Percentiles rank a stretch among this genome's conserved stretches.
These are phyloP conservation scores for Gastrophryne carolinensis DNA, from an alignment of 2,797 vertebrate species.

Conservation along the genomic window DNA sequence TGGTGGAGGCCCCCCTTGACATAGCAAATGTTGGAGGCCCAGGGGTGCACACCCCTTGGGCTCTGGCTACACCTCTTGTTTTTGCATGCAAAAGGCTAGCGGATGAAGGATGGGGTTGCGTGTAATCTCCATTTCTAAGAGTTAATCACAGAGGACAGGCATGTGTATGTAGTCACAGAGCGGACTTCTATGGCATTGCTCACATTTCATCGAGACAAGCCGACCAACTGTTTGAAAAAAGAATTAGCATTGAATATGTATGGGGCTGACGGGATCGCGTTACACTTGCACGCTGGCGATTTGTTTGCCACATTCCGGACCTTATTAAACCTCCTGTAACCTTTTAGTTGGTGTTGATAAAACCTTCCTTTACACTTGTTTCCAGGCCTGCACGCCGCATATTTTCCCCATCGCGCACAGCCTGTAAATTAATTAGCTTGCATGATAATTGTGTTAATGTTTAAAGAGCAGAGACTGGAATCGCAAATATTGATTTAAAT, in stretches of 20 bases:
- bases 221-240: conserved; percentile 34
- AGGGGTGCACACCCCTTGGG: too few species aligned
- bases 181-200: conserved; percentile 8
- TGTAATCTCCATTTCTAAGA: not conserved
- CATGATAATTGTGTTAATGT: conserved; percentile 50
- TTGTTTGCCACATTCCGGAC: conserved; percentile 30
- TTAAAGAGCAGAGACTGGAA: conserved; percentile 46
- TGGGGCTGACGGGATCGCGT: conserved; percentile 7
- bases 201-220: conserved; percentile 26
- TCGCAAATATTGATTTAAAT: conserved; percentile 54
- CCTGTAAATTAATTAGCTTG: conserved; percentile 46
- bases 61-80: too few species aligned
- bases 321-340: conserved; percentile 43
- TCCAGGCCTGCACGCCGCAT: conserved; percentile 20
- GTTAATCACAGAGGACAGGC: not conserved
- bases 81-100: too few species aligned
- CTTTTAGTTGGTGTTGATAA: conserved; percentile 20
- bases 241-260: conserved; percentile 27
- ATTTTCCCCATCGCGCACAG: conserved; percentile 31
- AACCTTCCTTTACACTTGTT: conserved; percentile 27
- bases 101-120: too few species aligned
- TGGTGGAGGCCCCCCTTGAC: too few species aligned
- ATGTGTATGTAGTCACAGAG: not conserved
- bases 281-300: conserved; percentile 22
- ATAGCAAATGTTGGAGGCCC: too few species aligned